phyloP scores from a whole-genome alignment of 2,888 invertebrate genomes.

The Leptopilina syphax region DNA sequence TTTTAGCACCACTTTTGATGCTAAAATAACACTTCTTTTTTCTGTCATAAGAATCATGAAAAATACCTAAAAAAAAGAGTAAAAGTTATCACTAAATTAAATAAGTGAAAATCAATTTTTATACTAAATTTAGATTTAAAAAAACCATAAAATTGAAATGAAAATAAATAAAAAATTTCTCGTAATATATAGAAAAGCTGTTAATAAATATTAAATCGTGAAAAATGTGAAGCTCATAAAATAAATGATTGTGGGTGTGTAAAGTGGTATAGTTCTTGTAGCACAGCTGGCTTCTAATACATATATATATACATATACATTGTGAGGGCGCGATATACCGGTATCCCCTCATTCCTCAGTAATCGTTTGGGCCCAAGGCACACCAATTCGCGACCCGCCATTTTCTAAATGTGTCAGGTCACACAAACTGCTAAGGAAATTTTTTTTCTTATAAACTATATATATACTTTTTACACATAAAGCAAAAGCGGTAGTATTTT shows the following conservation, averaged over 20 bases:
- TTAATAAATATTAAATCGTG: slow-evolving; percentile 42
- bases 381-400: slow-evolving; percentile 65
- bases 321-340: slow-evolving; percentile 70
- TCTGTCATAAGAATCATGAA: too few species aligned
- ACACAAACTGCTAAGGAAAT: slow-evolving; percentile 5
- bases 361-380: slow-evolving; percentile 73
- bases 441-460: background rate
- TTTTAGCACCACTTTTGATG: too few species aligned
- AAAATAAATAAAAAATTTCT: background rate
- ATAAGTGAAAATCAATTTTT: too few species aligned
- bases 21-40: too few species aligned
- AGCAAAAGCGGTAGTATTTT: background rate
- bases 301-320: slow-evolving; percentile 47
- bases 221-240: slow-evolving; percentile 35
- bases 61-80: too few species aligned
- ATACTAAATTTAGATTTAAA: too few species aligned
- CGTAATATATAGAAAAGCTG: background rate
- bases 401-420: slow-evolving; percentile 68
- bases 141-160: too few species aligned
- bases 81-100: too few species aligned
- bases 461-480: background rate
- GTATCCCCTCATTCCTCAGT: slow-evolving; percentile 76
- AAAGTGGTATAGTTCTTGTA: slow-evolving; percentile 45
- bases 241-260: slow-evolving; percentile 8
- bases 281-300: slow-evolving; percentile 46